Conservation (phyloP, 92 coral and sea anemone genomes). For the Paragorgia papillata region DNA sequence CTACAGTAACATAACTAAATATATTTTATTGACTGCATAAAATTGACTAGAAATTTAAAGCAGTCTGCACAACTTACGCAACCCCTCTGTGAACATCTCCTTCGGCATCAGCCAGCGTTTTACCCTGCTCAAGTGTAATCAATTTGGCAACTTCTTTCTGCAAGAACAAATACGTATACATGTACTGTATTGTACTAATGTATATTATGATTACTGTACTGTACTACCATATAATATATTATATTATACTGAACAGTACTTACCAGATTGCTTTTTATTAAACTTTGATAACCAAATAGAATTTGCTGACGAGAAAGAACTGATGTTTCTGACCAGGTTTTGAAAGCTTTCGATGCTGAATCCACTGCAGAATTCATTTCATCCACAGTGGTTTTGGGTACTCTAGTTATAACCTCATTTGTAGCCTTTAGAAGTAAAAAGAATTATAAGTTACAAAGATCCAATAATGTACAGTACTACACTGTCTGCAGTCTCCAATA, state of each 20-base stretch:
- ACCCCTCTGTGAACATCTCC: conserved; percentile 94
- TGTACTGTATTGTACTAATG: no score
- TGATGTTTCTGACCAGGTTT: conserved; percentile 88
- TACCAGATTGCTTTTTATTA: conserved; percentile 88
- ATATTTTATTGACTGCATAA: background rate
- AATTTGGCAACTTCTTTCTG: conserved; percentile 87
- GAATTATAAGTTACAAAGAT: conserved; percentile 13
- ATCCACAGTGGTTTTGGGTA: conserved; percentile 79
- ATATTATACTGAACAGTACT: no score
- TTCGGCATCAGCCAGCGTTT: conserved; percentile 90
- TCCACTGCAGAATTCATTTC: conserved; percentile 93
- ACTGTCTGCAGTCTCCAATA: no score
- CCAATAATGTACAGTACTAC: background rate
- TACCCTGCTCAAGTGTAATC: conserved; percentile 89
- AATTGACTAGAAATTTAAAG: background rate
- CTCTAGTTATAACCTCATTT: conserved; percentile 82
- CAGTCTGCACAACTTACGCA: conserved; percentile 67
- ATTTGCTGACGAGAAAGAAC: conserved; percentile 89
- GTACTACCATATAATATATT: no score
- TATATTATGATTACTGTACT: no score
- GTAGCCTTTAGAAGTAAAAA: no score
- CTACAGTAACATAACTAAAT: no score
- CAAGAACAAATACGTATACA: background rate
- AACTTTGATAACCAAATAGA: conserved; percentile 88
- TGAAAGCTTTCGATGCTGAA: conserved; percentile 82